phyloP scores from a whole-genome alignment of 2,113 vertebrate species.

The Phoenicopterus ruber region DNA sequence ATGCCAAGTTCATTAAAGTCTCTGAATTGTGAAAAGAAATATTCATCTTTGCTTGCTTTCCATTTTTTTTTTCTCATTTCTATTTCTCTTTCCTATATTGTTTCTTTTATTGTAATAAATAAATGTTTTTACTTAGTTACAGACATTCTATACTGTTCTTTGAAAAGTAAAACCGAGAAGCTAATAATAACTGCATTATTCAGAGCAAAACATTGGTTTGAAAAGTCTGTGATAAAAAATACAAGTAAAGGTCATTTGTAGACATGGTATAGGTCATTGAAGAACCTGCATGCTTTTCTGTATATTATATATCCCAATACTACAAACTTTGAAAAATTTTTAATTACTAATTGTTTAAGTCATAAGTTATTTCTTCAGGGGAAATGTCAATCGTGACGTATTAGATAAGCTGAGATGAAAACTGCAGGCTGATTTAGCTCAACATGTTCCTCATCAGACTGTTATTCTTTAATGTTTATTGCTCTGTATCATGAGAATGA shows the following conservation, averaged over 20 bases:
- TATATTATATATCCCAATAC: background rate
- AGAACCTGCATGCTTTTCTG: background rate
- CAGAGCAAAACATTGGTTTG: background rate
- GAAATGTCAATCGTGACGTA: background rate
- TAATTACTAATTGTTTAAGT: background rate
- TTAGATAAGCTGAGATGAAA: background rate
- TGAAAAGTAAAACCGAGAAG: conserved; percentile 16
- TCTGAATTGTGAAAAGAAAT: conserved; percentile 59
- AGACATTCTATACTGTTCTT: background rate
- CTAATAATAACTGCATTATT: background rate
- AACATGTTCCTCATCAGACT: background rate
- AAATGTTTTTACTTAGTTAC: conserved; percentile 6
- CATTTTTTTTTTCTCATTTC: background rate
- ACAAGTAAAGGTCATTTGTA: background rate
- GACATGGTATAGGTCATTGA: background rate
- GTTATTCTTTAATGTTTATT: background rate
- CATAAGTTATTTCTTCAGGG: background rate
- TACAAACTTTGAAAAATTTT: background rate
- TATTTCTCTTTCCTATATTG: background rate
- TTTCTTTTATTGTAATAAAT: conserved; percentile 29
- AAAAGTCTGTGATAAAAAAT: background rate
- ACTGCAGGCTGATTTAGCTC: background rate
- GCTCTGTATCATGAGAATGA: background rate
- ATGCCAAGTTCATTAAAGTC: conserved; percentile 44
- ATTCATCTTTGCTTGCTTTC: conserved; percentile 33